A percentile compares a stretch with the other conserved stretches of the same genome.
Conservation (phyloP, 35 echinoderm and acorn worm genomes). For the Eucidaris tribuloides region DNA sequence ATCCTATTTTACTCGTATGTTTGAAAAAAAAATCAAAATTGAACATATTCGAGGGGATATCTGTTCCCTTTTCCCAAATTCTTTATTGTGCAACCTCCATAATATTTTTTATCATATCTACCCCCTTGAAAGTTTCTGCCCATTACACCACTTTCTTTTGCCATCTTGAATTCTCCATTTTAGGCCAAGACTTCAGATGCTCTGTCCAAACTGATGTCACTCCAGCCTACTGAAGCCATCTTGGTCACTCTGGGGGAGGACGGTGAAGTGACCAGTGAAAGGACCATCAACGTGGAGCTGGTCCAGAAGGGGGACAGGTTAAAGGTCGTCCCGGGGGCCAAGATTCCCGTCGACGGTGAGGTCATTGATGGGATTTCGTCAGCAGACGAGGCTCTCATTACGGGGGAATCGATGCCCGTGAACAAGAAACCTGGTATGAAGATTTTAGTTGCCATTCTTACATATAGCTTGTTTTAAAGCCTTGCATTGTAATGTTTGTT, state of each 20-base stretch:
- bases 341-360: conserved; percentile 95
- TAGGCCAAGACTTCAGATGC: conserved; percentile 97
- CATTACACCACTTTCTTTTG: no score
- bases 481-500: no score
- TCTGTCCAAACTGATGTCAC: conserved; percentile 91
- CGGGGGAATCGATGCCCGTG: conserved; percentile 97
- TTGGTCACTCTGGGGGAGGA: conserved; percentile 73
- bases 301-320: conserved; percentile 75
- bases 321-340: conserved; percentile 82
- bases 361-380: conserved; percentile 84
- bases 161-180: no score
- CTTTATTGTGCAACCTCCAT: no score
- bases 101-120: no score
- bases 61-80: no score
- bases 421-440: conserved; percentile 91
- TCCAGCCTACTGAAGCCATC: conserved; percentile 85
- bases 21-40: no score
- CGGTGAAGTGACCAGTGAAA: conserved; percentile 50
- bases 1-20: no score
- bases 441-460: no score
- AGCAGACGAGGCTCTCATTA: conserved; percentile 90
- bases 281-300: conserved; percentile 74
- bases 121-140: no score
- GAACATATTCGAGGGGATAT: no score
- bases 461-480: no score